These are phyloP conservation scores for Picathartes gymnocephalus DNA, from an alignment of 2,113 vertebrate genomes.

Conservation along the genomic window DNA sequence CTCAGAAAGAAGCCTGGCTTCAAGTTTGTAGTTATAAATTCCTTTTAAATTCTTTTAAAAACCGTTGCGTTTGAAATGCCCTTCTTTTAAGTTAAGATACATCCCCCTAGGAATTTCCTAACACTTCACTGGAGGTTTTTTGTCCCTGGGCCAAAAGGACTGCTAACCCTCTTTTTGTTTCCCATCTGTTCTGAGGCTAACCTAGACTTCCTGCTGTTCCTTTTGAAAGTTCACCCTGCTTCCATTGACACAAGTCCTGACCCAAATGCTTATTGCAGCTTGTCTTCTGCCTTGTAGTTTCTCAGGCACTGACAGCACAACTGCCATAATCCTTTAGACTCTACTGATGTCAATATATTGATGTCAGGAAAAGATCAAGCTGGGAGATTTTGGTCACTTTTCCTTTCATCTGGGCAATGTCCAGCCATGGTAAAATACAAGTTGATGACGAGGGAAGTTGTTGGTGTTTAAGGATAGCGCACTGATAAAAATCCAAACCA, in stretches of 20 bases:
- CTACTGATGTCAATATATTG: not conserved
- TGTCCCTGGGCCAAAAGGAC: not conserved
- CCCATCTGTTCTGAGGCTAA: not conserved
- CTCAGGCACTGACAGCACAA: not conserved
- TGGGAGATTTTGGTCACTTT: not conserved
- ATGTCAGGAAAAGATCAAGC: not conserved
- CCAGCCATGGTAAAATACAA: not conserved
- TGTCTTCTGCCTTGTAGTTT: not conserved
- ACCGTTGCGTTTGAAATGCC: not conserved
- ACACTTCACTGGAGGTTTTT: not conserved
- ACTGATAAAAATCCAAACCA: not conserved
- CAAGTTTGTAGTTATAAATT: not conserved
- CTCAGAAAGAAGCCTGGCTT: not conserved
- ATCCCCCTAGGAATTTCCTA: not conserved
- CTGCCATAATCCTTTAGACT: not conserved
- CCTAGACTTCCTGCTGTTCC: constrained; percentile 1
- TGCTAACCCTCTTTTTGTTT: not conserved
- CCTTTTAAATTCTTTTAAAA: not conserved
- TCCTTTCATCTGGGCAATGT: not conserved
- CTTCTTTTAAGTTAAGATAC: not conserved
- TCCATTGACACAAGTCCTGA: constrained; percentile 11
- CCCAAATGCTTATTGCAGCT: constrained; percentile 9
- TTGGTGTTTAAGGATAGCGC: not conserved
- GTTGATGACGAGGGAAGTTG: not conserved
- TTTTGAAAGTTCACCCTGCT: not conserved